Conservation (phyloP, 2,797 vertebrate species). For the Synaphobranchus kaupii region DNA sequence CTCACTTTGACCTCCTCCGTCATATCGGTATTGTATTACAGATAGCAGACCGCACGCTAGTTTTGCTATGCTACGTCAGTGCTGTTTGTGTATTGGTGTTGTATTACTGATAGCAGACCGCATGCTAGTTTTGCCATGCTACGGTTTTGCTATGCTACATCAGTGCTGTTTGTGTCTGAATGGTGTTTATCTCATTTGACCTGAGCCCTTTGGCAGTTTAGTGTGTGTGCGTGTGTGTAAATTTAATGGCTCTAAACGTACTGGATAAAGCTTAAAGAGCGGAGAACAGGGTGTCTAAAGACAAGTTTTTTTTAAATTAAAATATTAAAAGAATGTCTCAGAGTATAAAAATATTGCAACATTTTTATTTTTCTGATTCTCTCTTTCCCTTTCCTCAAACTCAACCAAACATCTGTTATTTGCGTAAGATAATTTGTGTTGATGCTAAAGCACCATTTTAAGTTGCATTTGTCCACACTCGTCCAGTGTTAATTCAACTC, state of each 20-base stretch:
- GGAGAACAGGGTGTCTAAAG: constrained; percentile 47
- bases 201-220: constrained; percentile 38
- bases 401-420: neutral
- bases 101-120: constrained; percentile 49
- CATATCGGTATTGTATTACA: constrained; percentile 61
- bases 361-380: neutral
- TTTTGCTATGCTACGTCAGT: too few relatives aligned
- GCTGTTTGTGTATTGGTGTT: constrained; percentile 56
- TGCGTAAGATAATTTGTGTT: neutral
- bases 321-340: constrained; percentile 26
- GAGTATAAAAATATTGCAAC: neutral
- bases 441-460: neutral
- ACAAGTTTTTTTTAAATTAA: constrained; percentile 50
- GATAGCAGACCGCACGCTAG: constrained; percentile 45
- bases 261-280: constrained; percentile 39
- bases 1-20: constrained; percentile 60
- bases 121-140: constrained; percentile 32
- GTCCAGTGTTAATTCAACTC: too few relatives aligned
- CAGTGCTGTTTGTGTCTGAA: constrained; percentile 31
- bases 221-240: neutral
- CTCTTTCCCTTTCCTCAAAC: neutral
- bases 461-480: too few relatives aligned
- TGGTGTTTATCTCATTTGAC: constrained; percentile 36
- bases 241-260: constrained; percentile 53
- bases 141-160: constrained; percentile 65